phyloP scores from a whole-genome alignment of 2,888 invertebrate genomes.

The Sylvicola fuscatus region DNA sequence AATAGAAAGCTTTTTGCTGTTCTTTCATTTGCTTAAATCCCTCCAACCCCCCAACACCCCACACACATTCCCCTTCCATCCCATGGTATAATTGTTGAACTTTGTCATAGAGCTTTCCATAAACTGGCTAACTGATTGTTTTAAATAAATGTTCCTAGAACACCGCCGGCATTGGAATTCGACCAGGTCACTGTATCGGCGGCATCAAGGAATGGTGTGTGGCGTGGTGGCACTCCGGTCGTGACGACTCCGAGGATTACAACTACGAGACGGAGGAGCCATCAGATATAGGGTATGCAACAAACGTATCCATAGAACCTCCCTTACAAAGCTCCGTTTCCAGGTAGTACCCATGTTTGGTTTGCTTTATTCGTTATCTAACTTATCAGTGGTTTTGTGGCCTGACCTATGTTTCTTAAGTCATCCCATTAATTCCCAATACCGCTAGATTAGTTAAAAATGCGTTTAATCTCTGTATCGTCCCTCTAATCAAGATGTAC shows the following conservation, averaged over 20 bases:
- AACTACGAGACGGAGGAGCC: slow-evolving; percentile 51
- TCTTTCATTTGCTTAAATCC: too few species aligned
- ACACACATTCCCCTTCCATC: neutral
- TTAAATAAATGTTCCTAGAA: slow-evolving; percentile 12
- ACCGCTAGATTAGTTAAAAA: neutral
- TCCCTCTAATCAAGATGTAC: slow-evolving; percentile 48
- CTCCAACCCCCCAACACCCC: too few species aligned
- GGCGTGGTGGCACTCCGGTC: slow-evolving; percentile 80
- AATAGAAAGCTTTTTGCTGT: too few species aligned
- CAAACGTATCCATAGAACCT: slow-evolving; percentile 68
- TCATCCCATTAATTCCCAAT: neutral
- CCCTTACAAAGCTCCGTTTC: slow-evolving; percentile 72
- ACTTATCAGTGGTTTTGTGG: too few species aligned
- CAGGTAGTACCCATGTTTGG: slow-evolving; percentile 29
- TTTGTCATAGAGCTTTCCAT: too few species aligned
- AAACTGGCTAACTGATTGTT: neutral
- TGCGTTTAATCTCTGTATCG: too few species aligned
- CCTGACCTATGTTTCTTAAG: neutral
- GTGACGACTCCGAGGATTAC: slow-evolving; percentile 52
- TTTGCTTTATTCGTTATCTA: too few species aligned
- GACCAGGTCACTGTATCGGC: slow-evolving; percentile 19
- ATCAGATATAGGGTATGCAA: slow-evolving; percentile 56
- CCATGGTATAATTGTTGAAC: neutral
- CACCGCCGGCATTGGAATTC: slow-evolving; percentile 20
- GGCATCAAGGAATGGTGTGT: slow-evolving; percentile 58